Conservation (phyloP, 2,113 vertebrate genomes). For the Thermophis baileyi region DNA sequence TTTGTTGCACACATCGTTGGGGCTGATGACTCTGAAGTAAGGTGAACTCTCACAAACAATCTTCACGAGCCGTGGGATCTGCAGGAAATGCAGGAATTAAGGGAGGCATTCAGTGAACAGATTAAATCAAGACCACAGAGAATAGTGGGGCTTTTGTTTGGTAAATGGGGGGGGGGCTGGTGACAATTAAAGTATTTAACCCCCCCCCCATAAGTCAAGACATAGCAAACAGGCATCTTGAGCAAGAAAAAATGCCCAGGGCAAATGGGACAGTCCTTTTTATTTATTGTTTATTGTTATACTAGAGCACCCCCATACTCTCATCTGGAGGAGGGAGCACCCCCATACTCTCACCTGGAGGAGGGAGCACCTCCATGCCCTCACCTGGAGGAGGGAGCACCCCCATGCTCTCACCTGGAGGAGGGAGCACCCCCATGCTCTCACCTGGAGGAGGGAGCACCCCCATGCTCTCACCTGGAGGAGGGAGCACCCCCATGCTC, state of each 20-base stretch:
- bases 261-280: background rate
- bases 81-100: conserved; percentile 20
- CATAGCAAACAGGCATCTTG: background rate
- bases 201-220: background rate
- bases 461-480: no score
- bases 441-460: no score
- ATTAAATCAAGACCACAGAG: background rate
- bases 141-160: background rate
- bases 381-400: no score
- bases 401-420: no score
- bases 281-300: background rate
- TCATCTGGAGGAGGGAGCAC: no score
- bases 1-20: conserved; percentile 58
- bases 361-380: no score
- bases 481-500: no score
- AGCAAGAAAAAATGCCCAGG: background rate
- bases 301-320: no score
- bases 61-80: conserved; percentile 76
- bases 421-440: no score
- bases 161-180: background rate
- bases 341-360: no score
- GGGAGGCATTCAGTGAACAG: rapidly evolving
- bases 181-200: background rate
- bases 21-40: conserved; percentile 74
- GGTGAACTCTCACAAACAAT: conserved; percentile 74